phyloP scores from a whole-genome alignment of 2,113 vertebrate genomes.

The Struthio camelus region DNA sequence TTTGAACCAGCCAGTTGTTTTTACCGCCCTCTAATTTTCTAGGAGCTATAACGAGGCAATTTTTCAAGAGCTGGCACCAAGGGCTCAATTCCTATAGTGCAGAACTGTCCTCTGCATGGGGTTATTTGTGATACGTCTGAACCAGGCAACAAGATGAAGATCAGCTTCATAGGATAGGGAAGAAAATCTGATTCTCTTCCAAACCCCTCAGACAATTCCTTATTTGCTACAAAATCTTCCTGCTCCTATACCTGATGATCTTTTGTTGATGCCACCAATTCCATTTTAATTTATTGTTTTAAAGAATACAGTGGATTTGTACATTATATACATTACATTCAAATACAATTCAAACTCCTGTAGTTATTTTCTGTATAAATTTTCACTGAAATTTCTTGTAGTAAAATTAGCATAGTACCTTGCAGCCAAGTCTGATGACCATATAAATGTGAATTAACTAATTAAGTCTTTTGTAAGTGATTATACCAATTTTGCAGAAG shows the following conservation, averaged over 20 bases:
- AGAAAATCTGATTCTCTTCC: background rate
- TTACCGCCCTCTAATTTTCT: background rate
- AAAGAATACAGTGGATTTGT: background rate
- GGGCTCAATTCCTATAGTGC: background rate
- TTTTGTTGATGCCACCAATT: background rate
- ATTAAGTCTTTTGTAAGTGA: background rate
- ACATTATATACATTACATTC: background rate
- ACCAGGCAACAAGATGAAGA: background rate
- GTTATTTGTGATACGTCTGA: background rate
- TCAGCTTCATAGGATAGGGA: background rate
- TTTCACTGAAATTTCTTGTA: background rate
- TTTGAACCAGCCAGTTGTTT: background rate
- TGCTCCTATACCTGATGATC: background rate
- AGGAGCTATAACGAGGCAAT: background rate
- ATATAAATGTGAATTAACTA: background rate
- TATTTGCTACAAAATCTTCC: background rate
- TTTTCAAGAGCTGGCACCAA: background rate
- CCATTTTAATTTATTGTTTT: background rate
- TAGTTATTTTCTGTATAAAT: background rate
- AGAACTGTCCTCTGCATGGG: background rate
- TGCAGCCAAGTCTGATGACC: background rate
- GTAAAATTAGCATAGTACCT: background rate
- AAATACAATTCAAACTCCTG: background rate
- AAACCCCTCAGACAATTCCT: background rate
- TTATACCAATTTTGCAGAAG: background rate